Evolutionary conservation across 2,888 invertebrate genomes (phyloP), one percentile per base, ranked within the genome.

Genomic region (Calameuta idolon): DNA sequence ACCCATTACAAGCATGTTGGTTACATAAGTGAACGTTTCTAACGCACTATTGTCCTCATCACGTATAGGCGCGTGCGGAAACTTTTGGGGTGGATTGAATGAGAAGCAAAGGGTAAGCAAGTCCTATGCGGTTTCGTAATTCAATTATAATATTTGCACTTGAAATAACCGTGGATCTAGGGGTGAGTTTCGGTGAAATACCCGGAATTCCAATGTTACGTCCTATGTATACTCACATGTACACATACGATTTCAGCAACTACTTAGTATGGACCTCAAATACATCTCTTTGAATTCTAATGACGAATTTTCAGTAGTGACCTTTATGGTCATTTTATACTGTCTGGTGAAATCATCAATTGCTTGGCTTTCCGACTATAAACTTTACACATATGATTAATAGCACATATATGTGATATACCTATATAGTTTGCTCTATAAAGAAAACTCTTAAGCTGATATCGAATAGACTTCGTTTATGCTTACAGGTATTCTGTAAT

Each of bases 61-160:
- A 23, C 23, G 55, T 55, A 55, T 23, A 55, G 55, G 55, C 23
- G 55, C 55, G 55, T 23, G 55, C 5, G 55, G 23, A 9, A 55
- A 23, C 9, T 55, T 55, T 55, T 23, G 55, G 55, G 23, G 55
- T 23, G 55, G 23, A 55, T 55, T 23, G 23, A 55, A 5, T 55
- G 23, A 55, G 55, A 23, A 23, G 9, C 55, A 5, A 55, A 55
- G 55, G 23, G 55, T 55, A 23, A 55, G 55, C 55, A 55, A 55
- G 55, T 55, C 55, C 9, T 55, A 55, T 55, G 23, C 23, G 9
- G 1, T 55, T 73, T 73, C 73, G 69, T 76, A 74, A 79, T 81
- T 73, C 75, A 79, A 79, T 79, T 76, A 77, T 55, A 73, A 71
- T 77, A 81, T 79, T 81, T 78, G 76, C 76, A n/a, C 40, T 34